Evolutionary conservation across 1,140 invertebrate species (phyloP), one percentile per base, ranked within the genome.

Genomic region (Drosophila fuyamai): DNA sequence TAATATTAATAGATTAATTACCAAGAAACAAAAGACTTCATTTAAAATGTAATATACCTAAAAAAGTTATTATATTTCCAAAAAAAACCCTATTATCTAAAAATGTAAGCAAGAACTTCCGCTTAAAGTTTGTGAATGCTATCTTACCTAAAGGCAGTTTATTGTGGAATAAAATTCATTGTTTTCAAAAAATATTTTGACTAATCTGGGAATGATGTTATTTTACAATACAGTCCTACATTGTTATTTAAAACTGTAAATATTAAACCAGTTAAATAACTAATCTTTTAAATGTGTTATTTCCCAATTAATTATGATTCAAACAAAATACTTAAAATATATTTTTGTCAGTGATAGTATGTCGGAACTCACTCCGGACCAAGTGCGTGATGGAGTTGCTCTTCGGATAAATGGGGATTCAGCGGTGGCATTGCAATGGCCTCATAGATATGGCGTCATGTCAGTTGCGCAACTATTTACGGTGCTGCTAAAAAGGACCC

Each of bases 381-480:
- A 43, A 72, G 67, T 72, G 46, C 57, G 56, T 81, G 73, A 66
- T 62, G 41, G 59, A 84, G 81, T 68, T 73, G 44, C 80, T 76
- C 53, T 57, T 46, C 14, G 32, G 32, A 16, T 53, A 53, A 53
- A 53, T 36, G 50, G 32, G 50, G 32, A 53, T 36, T 53, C 38
- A 35, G 57, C 60, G 59, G 50, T 27, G 38, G 8, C 40, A 12
- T n/a, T 48, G 60, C 63, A 66, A 27, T 46, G 63, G 63, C 61
- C 48, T 63, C 81, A 80, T 81, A 72, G 76, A 80, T 32, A 6
- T 78, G 82, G 78, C 82, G 47, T 88, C 73, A 54, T 76, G 82
- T 86, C 79, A 79, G 82, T 86, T 82, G 82, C 71, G 75, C 79
- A 86, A 86, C 83, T 86, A 86, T 86, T 86, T 86, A 80, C 84